Base-by-base conservation (phyloP, 2,797 vertebrate genomes). In the Nothura maculosa region DNA sequence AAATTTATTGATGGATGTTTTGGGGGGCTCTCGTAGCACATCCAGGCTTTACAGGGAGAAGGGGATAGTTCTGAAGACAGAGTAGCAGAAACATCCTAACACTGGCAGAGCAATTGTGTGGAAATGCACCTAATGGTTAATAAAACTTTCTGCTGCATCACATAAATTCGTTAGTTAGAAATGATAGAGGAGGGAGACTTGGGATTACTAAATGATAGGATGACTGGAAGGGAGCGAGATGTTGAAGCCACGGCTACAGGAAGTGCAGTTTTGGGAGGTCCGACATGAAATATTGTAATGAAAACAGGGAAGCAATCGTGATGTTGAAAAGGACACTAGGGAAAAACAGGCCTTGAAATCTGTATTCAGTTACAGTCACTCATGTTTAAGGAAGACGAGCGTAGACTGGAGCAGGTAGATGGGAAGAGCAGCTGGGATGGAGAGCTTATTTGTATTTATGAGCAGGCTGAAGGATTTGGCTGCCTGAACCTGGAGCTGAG, bases 301-400 rank as follows among this genome's bases (percentile, higher is more conserved):
- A 81, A 92, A 84, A 63, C 4, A 67, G 24, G 17, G 63, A 38
- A 18, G 5, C 6, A 16, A 27, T 62, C 4, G 2, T 43, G 47
- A 50, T 45, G 12, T n/a, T 48, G 14, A 30, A 45, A 28, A 81
- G 78, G 55, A n/a, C 5, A 12, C 12, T 20, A 34, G 42, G 42
- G 36, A 52, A 70, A 86, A 45, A 12, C 3, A 45, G 9, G 7
- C 32, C 14, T 87, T 79, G 57, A 34, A 61, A 61, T 50, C 34
- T 24, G n/a, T 0, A 0, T 28, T 3, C 9, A 0, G 0, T 42
- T 73, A 32, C 16, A 36, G 12, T 81, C 2, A 1, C 18, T 81
- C 28, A 4, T 62, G 34, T 69, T 90, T 58, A 38, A 62, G 67
- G 81, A 60, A 54, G 17, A 63, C 21, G 36, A 68, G 28, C 0